These are phyloP conservation scores for Arvicanthis niloticus DNA, from an alignment of 2,113 vertebrate species.

Conservation along the genomic window DNA sequence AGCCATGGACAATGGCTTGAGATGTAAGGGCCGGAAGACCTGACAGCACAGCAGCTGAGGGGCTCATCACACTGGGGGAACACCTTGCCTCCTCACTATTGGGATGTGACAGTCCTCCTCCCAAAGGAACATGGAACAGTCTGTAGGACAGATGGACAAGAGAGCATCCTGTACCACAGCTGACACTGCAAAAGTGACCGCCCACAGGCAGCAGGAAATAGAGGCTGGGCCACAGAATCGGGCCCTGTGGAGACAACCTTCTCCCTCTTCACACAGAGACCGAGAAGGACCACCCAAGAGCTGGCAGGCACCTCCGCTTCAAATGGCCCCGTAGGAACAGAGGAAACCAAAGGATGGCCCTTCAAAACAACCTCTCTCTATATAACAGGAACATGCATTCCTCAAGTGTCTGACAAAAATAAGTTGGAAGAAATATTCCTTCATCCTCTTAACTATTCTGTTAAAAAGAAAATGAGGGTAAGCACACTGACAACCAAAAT, in stretches of 20 bases:
- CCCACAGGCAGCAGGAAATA: slow-evolving; percentile 60
- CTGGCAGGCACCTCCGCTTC: neutral
- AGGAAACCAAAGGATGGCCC: too few relatives aligned
- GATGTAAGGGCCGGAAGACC: neutral
- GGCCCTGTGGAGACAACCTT: neutral
- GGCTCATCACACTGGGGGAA: neutral
- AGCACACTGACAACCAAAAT: neutral
- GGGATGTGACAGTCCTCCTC: neutral
- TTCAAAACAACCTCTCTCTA: too few relatives aligned
- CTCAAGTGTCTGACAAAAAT: neutral
- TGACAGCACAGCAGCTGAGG: neutral
- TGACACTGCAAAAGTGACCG: slow-evolving; percentile 47
- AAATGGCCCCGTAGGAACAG: neutral
- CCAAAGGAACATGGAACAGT: neutral
- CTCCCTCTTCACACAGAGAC: neutral
- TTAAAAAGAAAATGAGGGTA: neutral
- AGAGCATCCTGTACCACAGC: slow-evolving; percentile 6
- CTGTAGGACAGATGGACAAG: neutral
- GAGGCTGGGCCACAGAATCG: neutral
- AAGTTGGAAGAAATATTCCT: slow-evolving; percentile 7
- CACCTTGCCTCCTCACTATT: neutral
- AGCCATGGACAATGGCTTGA: neutral
- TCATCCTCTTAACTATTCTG: neutral
- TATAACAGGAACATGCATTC: neutral
- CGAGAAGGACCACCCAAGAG: neutral